Percentiles rank a stretch among this genome's conserved stretches.
Conservation (phyloP, 2,797 vertebrate genomes). For the Philypnodon macrostomus region DNA sequence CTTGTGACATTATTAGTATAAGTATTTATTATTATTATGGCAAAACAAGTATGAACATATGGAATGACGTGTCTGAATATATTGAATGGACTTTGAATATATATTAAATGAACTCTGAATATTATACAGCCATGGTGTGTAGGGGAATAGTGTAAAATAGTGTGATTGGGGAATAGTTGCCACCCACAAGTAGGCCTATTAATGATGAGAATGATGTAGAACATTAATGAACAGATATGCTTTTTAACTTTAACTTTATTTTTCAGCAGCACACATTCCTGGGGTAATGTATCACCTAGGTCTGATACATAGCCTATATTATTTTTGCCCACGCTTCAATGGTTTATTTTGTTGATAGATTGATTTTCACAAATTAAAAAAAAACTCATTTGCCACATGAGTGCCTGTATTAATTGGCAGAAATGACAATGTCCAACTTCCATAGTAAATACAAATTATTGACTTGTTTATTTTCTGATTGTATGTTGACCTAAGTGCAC, state of each 20-base stretch:
- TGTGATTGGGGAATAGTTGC: no score
- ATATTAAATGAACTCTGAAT: no score
- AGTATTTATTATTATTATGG: no score
- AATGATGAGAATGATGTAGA: background rate
- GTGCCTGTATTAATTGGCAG: slow-evolving; percentile 78
- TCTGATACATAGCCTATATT: slow-evolving; percentile 58
- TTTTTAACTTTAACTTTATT: no score
- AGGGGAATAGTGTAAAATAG: no score
- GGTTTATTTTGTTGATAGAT: slow-evolving; percentile 74
- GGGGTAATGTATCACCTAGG: slow-evolving; percentile 49
- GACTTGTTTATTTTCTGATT: slow-evolving; percentile 80
- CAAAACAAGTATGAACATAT: no score
- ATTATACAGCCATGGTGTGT: no score
- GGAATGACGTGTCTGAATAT: no score
- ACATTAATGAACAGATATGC: slow-evolving; percentile 2
- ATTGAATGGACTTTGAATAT: no score
- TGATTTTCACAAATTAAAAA: slow-evolving; percentile 76
- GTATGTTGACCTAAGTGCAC: slow-evolving; percentile 78
- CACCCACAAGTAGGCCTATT: no score
- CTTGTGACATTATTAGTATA: no score
- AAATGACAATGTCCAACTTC: slow-evolving; percentile 84
- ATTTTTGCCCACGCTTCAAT: slow-evolving; percentile 69
- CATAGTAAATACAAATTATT: slow-evolving; percentile 83
- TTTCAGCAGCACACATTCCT: slow-evolving; percentile 45
- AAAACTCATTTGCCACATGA: slow-evolving; percentile 82